Evolutionary conservation across 2,888 invertebrate species (phyloP).

Genomic region (Poecilus cupreus): DNA sequence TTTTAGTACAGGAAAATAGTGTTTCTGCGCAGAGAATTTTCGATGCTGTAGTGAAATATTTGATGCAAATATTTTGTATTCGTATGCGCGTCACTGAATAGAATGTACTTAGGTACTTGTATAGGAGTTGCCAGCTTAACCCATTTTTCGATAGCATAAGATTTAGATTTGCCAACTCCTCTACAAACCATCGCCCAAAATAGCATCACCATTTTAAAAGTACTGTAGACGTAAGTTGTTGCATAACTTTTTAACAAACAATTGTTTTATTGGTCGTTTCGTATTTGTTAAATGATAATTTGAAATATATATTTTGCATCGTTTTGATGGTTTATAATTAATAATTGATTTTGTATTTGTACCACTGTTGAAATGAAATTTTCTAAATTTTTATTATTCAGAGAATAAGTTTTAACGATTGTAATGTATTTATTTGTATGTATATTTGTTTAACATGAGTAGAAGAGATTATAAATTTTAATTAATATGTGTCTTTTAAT

Average conservation of each 20-base stretch:
- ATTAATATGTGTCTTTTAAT: background rate
- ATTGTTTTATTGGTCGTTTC: background rate
- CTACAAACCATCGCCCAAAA: slow-evolving; percentile 22
- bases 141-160: slow-evolving; percentile 19
- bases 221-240: slow-evolving; percentile 39
- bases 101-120: slow-evolving; percentile 35
- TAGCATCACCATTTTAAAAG: slow-evolving; percentile 46
- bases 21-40: background rate
- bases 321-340: slow-evolving; percentile 12
- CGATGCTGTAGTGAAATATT: background rate
- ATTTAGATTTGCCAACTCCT: slow-evolving; percentile 45
- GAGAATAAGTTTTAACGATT: slow-evolving; percentile 10
- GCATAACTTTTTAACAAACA: slow-evolving; percentile 30
- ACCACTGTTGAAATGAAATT: background rate
- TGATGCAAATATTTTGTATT: slow-evolving; percentile 12
- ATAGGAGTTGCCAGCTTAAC: slow-evolving; percentile 45
- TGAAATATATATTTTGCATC: slow-evolving; percentile 1
- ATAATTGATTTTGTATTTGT: slow-evolving; percentile 15
- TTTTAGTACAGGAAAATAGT: too few species aligned
- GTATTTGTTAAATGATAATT: background rate
- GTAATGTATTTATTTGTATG: slow-evolving; percentile 38
- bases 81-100: slow-evolving; percentile 19
- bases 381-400: slow-evolving; percentile 19
- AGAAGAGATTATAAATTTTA: slow-evolving; percentile 36
- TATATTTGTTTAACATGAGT: slow-evolving; percentile 31